phyloP scores from a whole-genome alignment of 2,888 invertebrate species.

The Alviniconcha strummeri region DNA sequence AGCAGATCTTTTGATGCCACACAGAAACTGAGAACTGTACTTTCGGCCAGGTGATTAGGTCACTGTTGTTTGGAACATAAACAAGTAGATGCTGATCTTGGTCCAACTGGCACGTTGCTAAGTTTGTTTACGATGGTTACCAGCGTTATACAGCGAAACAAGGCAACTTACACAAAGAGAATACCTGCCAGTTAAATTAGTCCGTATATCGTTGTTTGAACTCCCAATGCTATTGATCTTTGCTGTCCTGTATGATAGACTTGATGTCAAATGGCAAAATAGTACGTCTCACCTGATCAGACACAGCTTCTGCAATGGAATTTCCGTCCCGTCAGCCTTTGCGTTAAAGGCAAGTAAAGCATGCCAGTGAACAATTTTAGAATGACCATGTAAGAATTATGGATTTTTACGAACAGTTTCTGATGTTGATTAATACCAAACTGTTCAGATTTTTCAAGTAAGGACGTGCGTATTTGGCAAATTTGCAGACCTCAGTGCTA shows the following conservation, averaged over 20 bases:
- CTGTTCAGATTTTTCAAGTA: background rate
- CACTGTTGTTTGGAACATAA: background rate
- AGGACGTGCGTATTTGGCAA: background rate
- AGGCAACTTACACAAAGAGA: background rate
- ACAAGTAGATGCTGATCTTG: background rate
- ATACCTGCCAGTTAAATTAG: background rate
- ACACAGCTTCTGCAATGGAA: background rate
- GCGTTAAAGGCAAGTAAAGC: background rate
- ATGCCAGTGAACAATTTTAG: background rate
- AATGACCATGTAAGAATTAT: background rate
- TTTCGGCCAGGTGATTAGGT: background rate
- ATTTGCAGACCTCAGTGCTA: background rate
- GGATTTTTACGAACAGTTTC: background rate
- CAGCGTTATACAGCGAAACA: background rate
- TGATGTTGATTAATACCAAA: background rate
- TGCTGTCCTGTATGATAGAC: background rate
- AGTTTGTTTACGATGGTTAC: background rate
- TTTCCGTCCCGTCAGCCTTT: constrained; percentile 15
- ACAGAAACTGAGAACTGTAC: background rate
- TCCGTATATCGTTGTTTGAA: background rate
- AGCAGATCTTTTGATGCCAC: background rate
- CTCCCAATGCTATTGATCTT: background rate
- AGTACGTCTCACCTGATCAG: background rate
- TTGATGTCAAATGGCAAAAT: no score
- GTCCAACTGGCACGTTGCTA: background rate